phyloP scores from a whole-genome alignment of 2,888 invertebrate genomes.

The Agrotis ipsilon region DNA sequence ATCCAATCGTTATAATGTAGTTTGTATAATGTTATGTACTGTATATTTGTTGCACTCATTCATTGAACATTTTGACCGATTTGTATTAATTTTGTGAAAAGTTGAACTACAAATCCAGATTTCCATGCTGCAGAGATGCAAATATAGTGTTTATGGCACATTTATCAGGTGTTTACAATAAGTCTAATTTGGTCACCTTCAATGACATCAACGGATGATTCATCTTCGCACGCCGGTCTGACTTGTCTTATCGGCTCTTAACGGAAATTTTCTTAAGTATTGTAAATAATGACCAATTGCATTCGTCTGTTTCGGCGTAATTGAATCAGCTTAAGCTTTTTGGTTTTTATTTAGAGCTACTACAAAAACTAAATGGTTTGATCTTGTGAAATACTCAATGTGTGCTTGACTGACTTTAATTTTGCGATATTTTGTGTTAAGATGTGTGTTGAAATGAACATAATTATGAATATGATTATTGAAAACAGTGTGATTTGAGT shows the following conservation, averaged over 20 bases:
- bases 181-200: constrained; percentile 67
- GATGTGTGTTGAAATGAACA: constrained; percentile 1
- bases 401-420: constrained; percentile 35
- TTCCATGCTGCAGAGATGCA: constrained; percentile 21
- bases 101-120: constrained; percentile 25
- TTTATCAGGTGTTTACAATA: constrained; percentile 68
- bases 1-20: constrained; percentile 72
- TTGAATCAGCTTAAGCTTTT: constrained; percentile 62
- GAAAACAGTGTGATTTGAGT: neutral
- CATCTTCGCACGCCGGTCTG: constrained; percentile 72
- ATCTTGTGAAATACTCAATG: constrained; percentile 35
- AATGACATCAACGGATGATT: constrained; percentile 77
- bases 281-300: constrained; percentile 66
- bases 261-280: constrained; percentile 66
- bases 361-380: constrained; percentile 44
- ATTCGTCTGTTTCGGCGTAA: constrained; percentile 65
- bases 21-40: constrained; percentile 72
- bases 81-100: constrained; percentile 47
- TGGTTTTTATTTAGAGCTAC: constrained; percentile 57
- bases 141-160: constrained; percentile 40
- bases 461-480: neutral
- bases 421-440: constrained; percentile 24
- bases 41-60: constrained; percentile 68
- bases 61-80: constrained; percentile 31
- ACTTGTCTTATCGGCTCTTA: constrained; percentile 64